These are phyloP conservation scores for Lagopus leucura DNA, from an alignment of 2,113 vertebrate genomes.

Conservation along the genomic window DNA sequence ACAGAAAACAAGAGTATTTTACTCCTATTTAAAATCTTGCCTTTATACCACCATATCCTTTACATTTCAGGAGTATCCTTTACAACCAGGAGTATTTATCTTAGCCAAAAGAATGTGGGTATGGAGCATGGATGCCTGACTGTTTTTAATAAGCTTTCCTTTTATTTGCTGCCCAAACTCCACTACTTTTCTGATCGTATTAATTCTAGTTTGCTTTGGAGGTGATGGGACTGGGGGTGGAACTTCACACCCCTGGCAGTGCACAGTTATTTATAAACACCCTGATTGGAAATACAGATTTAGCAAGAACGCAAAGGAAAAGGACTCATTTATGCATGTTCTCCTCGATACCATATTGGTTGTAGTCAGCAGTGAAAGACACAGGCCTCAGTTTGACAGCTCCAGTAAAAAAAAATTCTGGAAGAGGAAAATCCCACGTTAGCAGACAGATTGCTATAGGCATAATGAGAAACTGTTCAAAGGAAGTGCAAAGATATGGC, in stretches of 20 bases:
- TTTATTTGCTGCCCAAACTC: neutral
- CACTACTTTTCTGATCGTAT: neutral
- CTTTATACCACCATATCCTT: neutral
- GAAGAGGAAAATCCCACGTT: neutral
- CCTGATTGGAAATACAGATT: neutral
- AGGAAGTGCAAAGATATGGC: neutral
- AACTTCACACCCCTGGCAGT: neutral
- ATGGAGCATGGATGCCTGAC: neutral
- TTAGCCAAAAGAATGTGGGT: neutral
- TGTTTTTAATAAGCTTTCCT: neutral
- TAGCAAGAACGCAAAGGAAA: neutral
- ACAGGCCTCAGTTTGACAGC: neutral
- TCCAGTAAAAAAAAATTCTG: neutral
- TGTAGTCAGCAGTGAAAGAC: neutral
- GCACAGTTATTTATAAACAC: neutral
- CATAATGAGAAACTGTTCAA: neutral
- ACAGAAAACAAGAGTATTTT: neutral
- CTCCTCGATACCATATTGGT: neutral
- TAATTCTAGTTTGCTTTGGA: neutral
- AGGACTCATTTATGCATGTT: neutral
- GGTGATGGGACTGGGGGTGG: too few relatives aligned
- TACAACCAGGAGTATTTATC: neutral
- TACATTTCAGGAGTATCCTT: neutral
- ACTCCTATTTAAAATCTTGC: neutral
- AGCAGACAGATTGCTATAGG: neutral